Base-by-base conservation (phyloP, 2,888 invertebrate genomes). In the Selenia dentaria region DNA sequence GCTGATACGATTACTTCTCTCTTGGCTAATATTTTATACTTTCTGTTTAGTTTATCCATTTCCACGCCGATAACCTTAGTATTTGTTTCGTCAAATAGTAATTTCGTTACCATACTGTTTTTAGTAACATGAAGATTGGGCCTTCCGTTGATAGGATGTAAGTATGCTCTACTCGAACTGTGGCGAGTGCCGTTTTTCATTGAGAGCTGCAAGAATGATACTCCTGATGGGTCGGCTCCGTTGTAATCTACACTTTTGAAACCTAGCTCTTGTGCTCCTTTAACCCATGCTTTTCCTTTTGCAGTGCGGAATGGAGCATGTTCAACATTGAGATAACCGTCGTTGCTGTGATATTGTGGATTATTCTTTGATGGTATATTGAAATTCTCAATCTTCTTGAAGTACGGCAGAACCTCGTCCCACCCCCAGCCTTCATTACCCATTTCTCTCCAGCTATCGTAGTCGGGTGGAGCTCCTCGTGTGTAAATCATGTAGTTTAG, bases 401-500 rank as follows among this genome's bases (percentile, higher is more conserved):
- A 96, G 69, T 95, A 96, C 0, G 94, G 94, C 9, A 95, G 70
- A 0, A 96, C 94, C 11, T 95, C 92, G 14, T 92, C 81, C 89
- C 92, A 96, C 34, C 94, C 92, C 96, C 96, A 96, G 0, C 95
- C 95, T 0, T 90, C 76, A 70, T 95, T 95, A 0, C 95, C 96
- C 64, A 93, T 70, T 0, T 83, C 84, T 8, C 93, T 92, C 97
- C 97, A 97, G 2, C 89, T 81, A 65, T 97, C 94, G 71, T 95
- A 97, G 67, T 97, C 96, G 2, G 88, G 79, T 0, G 92, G 89
- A 60, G 94, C 92, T 6, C 95, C 96, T 51, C 95, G 83, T 0
- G 94, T 95, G 64, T 95, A 96, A 63, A 95, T 93, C 96, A 97
- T 96, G 61, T 94, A 94, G 71, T 97, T 97, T 6, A 96, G 83